A percentile compares a stretch with the other conserved stretches of the same genome.
Evolutionary conservation across 64 coral and sea anemone species (phyloP).

Genomic region (Actinia tenebrosa): DNA sequence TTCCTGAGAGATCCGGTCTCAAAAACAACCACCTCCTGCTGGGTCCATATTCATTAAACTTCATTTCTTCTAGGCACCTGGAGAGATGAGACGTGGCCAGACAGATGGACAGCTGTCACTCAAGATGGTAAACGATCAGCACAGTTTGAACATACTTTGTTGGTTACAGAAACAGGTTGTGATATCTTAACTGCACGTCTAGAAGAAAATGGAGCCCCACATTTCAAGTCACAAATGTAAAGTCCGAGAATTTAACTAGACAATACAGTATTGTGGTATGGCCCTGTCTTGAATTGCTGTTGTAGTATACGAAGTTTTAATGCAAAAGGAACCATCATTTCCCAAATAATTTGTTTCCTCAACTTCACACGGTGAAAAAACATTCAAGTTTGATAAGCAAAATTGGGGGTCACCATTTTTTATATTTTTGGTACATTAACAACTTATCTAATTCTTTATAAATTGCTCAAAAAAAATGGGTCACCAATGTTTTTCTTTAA

Average conservation of each 20-base stretch:
- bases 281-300: not conserved
- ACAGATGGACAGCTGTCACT: conserved; percentile 91
- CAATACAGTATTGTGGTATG: not conserved
- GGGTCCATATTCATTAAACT: too few relatives aligned
- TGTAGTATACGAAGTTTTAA: not conserved
- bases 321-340: too few relatives aligned
- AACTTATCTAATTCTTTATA: too few relatives aligned
- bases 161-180: conserved; percentile 90
- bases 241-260: not conserved
- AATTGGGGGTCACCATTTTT: too few relatives aligned
- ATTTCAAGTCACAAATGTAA: conserved; percentile 79
- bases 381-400: too few relatives aligned
- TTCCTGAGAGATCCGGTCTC: too few relatives aligned
- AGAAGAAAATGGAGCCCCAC: conserved; percentile 76
- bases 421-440: too few relatives aligned
- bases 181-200: conserved; percentile 77
- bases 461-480: too few relatives aligned
- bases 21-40: too few relatives aligned
- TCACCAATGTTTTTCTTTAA: too few relatives aligned
- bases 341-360: too few relatives aligned
- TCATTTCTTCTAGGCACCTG: conserved; percentile 59
- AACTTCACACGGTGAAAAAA: too few relatives aligned
- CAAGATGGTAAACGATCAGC: conserved; percentile 93
- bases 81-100: conserved; percentile 92
- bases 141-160: conserved; percentile 92